phyloP scores from a whole-genome alignment of 2,797 vertebrate genomes.

The Yasuhikotakia modesta region DNA sequence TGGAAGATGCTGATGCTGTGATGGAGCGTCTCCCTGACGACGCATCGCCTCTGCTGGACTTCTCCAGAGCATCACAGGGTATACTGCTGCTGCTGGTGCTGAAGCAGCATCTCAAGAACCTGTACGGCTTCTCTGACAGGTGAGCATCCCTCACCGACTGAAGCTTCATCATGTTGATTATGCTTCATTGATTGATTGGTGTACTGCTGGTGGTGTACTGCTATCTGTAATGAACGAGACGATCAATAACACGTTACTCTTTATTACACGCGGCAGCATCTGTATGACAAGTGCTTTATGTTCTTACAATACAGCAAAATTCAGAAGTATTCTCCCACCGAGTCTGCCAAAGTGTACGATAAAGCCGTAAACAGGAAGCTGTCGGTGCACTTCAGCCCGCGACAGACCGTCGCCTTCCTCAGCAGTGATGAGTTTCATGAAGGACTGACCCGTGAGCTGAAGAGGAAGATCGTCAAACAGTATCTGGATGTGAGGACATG shows the following conservation, averaged over 20 bases:
- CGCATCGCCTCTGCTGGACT: constrained; percentile 88
- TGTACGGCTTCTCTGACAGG: constrained; percentile 97
- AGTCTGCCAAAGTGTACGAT: constrained; percentile 97
- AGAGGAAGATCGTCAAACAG: constrained; percentile 92
- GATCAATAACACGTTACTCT: too few species aligned
- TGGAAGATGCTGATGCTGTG: constrained; percentile 88
- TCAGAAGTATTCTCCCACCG: constrained; percentile 96
- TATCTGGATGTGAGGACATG: constrained; percentile 96
- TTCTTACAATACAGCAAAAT: constrained; percentile 85
- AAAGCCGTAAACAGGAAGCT: constrained; percentile 95
- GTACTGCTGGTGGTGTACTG: too few species aligned
- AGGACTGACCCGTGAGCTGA: constrained; percentile 86
- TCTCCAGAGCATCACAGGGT: constrained; percentile 92
- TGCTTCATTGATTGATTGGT: too few species aligned
- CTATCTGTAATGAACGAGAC: too few species aligned
- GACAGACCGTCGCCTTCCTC: constrained; percentile 94
- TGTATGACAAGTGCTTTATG: not conserved
- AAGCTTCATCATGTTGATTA: too few species aligned
- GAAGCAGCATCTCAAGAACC: constrained; percentile 96
- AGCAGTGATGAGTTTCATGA: constrained; percentile 86
- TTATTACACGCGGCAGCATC: too few species aligned
- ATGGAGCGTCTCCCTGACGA: constrained; percentile 91
- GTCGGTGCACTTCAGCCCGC: constrained; percentile 87
- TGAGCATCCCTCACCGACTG: too few species aligned
- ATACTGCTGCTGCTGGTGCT: constrained; percentile 92